Evolutionary conservation across 2,113 vertebrate species (phyloP), one percentile per base, ranked within the genome.

Genomic region (pig (Sus scrofa)): DNA sequence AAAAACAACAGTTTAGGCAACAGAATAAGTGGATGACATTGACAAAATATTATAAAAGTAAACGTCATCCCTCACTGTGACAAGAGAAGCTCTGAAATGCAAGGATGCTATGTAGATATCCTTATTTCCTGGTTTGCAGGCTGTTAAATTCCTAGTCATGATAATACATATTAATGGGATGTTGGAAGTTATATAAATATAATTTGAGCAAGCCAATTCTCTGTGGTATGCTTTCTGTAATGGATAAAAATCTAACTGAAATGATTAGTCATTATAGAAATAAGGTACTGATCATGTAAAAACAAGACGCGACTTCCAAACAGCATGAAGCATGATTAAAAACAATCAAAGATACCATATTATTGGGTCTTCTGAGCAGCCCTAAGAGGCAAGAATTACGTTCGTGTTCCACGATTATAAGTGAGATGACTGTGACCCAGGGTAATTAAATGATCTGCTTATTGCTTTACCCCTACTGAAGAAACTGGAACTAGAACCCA

Each of bases 161-260:
- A 91, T 97, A 96, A 94, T 89, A 82, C 78, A 95, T 96, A 93
- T 91, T 97, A 96, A 94, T 97, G 83, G 86, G 44, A 96, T 93
- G 88, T 91, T 96, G 78, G 63, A 94, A 95, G 93, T 94, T 97
- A 98, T 97, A 96, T 96, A 97, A 97, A 97, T 86, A 94, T 85
- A 95, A 96, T 97, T 97, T 95, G 58, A 96, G 74, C n/a, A 63
- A 96, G 89, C 52, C 93, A 97, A 85, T 91, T 95, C 91, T 97
- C 86, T 89, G 70, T 91, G 93, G 83, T 34, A 86, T 93, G 70
- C 84, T 83, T 94, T 97, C 75, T 93, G 30, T 83, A 94, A 93
- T 27, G 26, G 83, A 94, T 91, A 82, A 94, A 91, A 93, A 96
- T 81, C 74, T 68, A 93, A 91, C 78, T 75, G 83, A 97, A 97